Conservation (phyloP, 1,140 invertebrate genomes). For the Theocolax elegans region DNA sequence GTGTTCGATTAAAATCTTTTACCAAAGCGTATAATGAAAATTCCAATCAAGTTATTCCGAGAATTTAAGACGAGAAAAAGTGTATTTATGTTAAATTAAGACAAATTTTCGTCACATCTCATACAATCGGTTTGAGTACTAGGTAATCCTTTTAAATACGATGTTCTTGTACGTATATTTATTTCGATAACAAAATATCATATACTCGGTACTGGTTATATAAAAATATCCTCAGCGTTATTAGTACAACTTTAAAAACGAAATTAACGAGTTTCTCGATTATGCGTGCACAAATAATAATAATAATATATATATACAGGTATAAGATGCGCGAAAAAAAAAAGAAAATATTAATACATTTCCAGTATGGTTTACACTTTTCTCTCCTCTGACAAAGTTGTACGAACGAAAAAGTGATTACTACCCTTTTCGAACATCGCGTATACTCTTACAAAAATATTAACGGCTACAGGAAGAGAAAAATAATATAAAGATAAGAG, state of each 20-base stretch:
- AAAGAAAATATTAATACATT: neutral
- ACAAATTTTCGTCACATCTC: slow-evolving; percentile 31
- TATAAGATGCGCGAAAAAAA: slow-evolving; percentile 49
- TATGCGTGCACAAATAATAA: slow-evolving; percentile 3
- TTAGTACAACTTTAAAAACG: slow-evolving; percentile 63
- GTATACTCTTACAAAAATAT: too few relatives aligned
- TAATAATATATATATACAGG: slow-evolving; percentile 23
- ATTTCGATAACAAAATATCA: slow-evolving; percentile 65
- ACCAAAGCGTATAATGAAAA: neutral
- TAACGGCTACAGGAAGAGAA: too few relatives aligned
- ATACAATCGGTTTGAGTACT: slow-evolving; percentile 37
- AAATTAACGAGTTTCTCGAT: slow-evolving; percentile 41
- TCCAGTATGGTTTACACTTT: neutral
- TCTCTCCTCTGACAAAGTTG: neutral
- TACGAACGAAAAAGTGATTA: too few relatives aligned
- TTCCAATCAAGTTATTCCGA: neutral
- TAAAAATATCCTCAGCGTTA: slow-evolving; percentile 65
- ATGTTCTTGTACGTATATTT: slow-evolving; percentile 41
- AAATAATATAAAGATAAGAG: too few relatives aligned
- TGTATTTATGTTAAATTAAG: slow-evolving; percentile 7
- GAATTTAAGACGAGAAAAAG: neutral
- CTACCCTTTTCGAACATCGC: neutral
- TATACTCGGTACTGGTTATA: slow-evolving; percentile 65
- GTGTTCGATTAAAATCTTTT: neutral
- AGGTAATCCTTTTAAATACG: neutral